Base-by-base conservation (phyloP, 2,113 vertebrate species). In the Fregata magnificens region DNA sequence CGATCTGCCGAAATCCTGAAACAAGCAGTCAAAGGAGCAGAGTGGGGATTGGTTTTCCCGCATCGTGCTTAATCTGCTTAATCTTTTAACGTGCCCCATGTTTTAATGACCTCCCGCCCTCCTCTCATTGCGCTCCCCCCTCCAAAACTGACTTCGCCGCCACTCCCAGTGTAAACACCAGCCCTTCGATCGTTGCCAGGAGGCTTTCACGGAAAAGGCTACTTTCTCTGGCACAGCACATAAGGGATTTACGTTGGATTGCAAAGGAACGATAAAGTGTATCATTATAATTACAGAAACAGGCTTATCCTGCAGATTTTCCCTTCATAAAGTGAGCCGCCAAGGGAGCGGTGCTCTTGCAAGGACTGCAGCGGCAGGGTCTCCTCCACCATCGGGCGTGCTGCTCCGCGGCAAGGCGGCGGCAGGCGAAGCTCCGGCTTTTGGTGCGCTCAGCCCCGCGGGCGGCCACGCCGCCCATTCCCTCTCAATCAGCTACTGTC, bases 401-500 rank as follows among this genome's bases (percentile, higher is more conserved):
- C 28, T 45, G 40, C 44, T n/a, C 38, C 1, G 6, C 1, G 10
- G 15, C 5, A 9, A n/a, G 26, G 52, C 3, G 8, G 53, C 2
- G 24, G 14, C 31, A 20, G 62, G 24, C 2, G 3, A 55, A 13
- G 70, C 38, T 58, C 2, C 8, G 52, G 9, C 38, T 86, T 31
- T 38, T 7, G 4, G 34, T 1, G 7, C 16, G 21, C 47, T 31
- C 34, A 31, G 56, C 21, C 29, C 50, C 2, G 4, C 10, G 15
- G 47, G 29, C 5, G 9, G 42, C 19, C 32, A 11, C 2, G 15
- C 16, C 11, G 6, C 10, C 36, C 16, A 1, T 9, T 13, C 19
- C 26, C 31, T 86, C 3, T 4, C 80, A 17, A 7, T 0, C 5
- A 32, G 11, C 34, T 50, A 4, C 50, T 18, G 32, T 8, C 11